Percentiles rank a stretch among this genome's conserved stretches.
Evolutionary conservation across 1,140 invertebrate species (phyloP).

Genomic region (Saccostrea cuccullata): DNA sequence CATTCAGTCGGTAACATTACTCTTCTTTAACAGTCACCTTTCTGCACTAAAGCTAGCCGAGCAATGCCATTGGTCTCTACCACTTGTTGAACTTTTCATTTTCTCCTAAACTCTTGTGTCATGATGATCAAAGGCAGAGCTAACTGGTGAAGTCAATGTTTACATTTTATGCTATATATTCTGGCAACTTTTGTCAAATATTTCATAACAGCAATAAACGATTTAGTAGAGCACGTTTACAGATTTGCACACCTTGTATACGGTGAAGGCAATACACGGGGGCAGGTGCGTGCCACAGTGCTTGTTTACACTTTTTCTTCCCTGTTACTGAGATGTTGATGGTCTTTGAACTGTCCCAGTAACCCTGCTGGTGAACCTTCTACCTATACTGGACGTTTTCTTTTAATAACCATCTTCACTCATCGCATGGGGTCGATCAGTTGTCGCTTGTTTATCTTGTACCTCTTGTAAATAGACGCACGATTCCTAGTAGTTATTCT

Average conservation of each 20-base stretch:
- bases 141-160: constrained; percentile 22
- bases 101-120: neutral
- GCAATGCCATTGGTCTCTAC: too few relatives aligned
- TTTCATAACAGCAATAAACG: constrained; percentile 24
- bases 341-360: constrained; percentile 23
- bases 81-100: too few relatives aligned
- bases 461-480: neutral
- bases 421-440: constrained; percentile 20
- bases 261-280: neutral
- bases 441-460: constrained; percentile 24
- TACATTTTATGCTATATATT: constrained; percentile 6
- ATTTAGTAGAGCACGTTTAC: neutral
- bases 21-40: too few relatives aligned
- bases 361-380: neutral
- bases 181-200: constrained; percentile 13
- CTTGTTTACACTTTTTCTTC: neutral
- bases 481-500: neutral
- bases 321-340: neutral
- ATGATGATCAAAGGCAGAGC: constrained; percentile 5
- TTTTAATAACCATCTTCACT: constrained; percentile 1
- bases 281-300: neutral
- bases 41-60: too few relatives aligned
- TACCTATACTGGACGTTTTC: neutral
- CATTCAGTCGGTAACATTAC: too few relatives aligned
- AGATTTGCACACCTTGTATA: neutral